Percentiles rank a stretch among this genome's conserved stretches.
Evolutionary conservation across 2,797 vertebrate species (phyloP).

Genomic region (Denticeps clupeoides): DNA sequence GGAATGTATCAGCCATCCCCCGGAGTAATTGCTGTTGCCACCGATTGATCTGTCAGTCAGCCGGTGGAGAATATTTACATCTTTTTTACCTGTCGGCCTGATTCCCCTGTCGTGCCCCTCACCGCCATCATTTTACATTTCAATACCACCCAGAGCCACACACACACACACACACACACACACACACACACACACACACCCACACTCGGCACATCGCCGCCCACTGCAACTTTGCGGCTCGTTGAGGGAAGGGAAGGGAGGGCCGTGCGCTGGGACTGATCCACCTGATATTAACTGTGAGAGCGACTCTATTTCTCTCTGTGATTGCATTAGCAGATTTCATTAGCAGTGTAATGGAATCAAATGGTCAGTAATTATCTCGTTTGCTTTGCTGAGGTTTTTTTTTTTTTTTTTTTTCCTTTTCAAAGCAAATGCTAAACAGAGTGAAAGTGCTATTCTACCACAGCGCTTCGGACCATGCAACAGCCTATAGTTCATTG

Average conservation of each 20-base stretch:
- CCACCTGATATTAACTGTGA: background rate
- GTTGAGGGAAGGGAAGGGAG: too few relatives aligned
- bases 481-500: too few relatives aligned
- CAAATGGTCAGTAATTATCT: too few relatives aligned
- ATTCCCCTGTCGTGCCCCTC: conserved; percentile 11
- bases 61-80: conserved; percentile 39
- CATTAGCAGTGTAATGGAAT: too few relatives aligned
- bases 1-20: conserved; percentile 30
- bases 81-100: conserved; percentile 34
- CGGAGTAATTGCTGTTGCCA: conserved; percentile 43
- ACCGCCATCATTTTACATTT: conserved; percentile 25
- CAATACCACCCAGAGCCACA: conserved; percentile 1
- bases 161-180: background rate
- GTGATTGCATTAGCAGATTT: too few relatives aligned
- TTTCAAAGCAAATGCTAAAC: too few relatives aligned
- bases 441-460: too few relatives aligned
- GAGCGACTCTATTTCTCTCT: conserved; percentile 4
- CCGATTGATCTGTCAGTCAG: conserved; percentile 42
- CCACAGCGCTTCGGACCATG: too few relatives aligned
- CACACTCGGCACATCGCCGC: too few relatives aligned
- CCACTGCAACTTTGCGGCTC: background rate
- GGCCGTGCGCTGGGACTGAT: background rate
- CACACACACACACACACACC: background rate
- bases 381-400: too few relatives aligned
- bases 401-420: too few relatives aligned